phyloP scores from a whole-genome alignment of 2,797 vertebrate genomes.

The Pseudochirops cupreus region DNA sequence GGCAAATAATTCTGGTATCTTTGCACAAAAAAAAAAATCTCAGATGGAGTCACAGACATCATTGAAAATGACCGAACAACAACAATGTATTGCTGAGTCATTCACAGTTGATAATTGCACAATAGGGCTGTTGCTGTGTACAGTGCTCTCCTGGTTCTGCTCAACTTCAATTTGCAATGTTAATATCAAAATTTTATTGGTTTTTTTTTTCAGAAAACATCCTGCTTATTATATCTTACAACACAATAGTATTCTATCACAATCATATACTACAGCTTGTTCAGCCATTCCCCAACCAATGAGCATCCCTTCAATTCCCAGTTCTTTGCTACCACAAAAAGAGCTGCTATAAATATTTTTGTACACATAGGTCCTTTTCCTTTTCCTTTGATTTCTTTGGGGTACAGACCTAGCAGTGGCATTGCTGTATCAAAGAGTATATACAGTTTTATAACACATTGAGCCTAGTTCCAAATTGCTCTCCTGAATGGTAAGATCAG shows the following conservation, averaged over 20 bases:
- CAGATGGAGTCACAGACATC: background rate
- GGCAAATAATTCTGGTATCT: background rate
- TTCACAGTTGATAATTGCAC: background rate
- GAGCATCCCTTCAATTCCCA: background rate
- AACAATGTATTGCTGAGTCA: background rate
- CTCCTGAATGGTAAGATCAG: background rate
- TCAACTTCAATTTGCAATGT: background rate
- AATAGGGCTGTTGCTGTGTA: background rate
- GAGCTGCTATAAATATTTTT: background rate
- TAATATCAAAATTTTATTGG: background rate
- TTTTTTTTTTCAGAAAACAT: background rate
- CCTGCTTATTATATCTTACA: background rate
- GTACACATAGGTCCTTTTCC: background rate
- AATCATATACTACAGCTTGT: background rate
- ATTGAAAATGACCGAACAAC: background rate
- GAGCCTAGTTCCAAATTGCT: background rate
- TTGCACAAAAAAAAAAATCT: background rate
- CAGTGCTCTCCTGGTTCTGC: background rate
- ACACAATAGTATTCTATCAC: background rate
- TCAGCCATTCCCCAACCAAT: background rate
- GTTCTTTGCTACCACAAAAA: background rate
- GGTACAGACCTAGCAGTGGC: background rate
- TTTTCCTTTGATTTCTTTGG: background rate
- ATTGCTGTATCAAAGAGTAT: background rate
- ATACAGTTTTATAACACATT: background rate